These are phyloP conservation scores for Calidris pugnax DNA, from an alignment of 2,113 vertebrate species.

Conservation along the genomic window DNA sequence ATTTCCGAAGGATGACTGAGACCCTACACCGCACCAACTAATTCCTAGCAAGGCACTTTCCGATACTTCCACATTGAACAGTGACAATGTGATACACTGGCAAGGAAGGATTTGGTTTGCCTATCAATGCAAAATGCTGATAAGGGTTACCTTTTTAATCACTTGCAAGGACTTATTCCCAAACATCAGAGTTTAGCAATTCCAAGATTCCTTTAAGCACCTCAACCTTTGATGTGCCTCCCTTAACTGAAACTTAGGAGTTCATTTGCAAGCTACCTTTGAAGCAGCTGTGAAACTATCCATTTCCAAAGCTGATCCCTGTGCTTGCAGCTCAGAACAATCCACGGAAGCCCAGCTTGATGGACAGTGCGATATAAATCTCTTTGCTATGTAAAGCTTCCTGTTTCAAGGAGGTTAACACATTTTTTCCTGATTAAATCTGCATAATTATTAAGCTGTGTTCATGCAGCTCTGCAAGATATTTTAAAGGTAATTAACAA, in stretches of 20 bases:
- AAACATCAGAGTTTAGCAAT: not conserved
- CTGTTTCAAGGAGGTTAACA: not conserved
- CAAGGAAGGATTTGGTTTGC: not conserved
- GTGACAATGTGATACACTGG: not conserved
- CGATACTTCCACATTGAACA: not conserved
- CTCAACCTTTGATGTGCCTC: not conserved
- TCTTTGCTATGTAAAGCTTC: not conserved
- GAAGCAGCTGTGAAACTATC: not conserved
- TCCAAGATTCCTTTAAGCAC: not conserved
- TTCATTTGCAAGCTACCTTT: not conserved
- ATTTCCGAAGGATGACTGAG: slow-evolving; percentile 35
- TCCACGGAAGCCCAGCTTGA: not conserved
- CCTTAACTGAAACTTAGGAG: not conserved
- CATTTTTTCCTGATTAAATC: slow-evolving; percentile 20
- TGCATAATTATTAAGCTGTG: not conserved
- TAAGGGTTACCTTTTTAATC: not conserved
- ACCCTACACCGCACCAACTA: not conserved
- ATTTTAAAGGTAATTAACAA: not conserved
- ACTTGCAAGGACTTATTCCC: not conserved
- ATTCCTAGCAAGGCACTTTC: slow-evolving; percentile 37
- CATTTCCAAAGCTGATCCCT: not conserved
- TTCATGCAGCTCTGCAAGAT: not conserved
- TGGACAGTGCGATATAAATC: not conserved
- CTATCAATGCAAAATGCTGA: not conserved
- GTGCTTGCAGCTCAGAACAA: not conserved